phyloP scores from a whole-genome alignment of 2,888 invertebrate species.

The Sepioteuthis lessoniana region DNA sequence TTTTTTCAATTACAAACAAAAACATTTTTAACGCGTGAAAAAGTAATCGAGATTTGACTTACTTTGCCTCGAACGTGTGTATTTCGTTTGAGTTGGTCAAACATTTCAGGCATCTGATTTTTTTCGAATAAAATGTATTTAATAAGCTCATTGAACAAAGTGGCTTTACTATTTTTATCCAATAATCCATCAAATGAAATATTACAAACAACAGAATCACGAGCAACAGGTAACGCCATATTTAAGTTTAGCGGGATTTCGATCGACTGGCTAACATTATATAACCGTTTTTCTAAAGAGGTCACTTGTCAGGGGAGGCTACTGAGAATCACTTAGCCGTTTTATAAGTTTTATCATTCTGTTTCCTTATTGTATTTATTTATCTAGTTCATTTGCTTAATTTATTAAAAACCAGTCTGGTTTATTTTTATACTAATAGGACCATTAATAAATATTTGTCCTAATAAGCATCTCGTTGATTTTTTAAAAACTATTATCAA shows the following conservation, averaged over 20 bases:
- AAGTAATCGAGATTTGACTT: background rate
- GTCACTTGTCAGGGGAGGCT: background rate
- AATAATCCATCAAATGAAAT: constrained; percentile 34
- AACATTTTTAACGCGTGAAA: too few species aligned
- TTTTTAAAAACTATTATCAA: too few species aligned
- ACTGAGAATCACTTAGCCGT: background rate
- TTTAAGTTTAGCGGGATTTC: background rate
- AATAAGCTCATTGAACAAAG: constrained; percentile 38
- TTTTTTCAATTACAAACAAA: too few species aligned
- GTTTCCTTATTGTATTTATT: too few species aligned
- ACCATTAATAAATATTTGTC: too few species aligned
- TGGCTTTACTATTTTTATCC: background rate
- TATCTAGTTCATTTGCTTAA: too few species aligned
- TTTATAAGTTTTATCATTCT: too few species aligned
- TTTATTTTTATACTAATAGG: too few species aligned
- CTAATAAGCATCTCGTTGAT: too few species aligned
- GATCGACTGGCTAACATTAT: background rate
- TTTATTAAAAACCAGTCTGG: too few species aligned
- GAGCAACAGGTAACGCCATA: constrained; percentile 34
- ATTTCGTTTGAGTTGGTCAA: constrained; percentile 34
- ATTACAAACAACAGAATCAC: background rate
- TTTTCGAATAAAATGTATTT: constrained; percentile 47
- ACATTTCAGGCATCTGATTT: constrained; percentile 43
- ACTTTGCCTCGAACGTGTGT: constrained; percentile 36
- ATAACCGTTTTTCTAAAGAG: background rate